A percentile compares a stretch with the other conserved stretches of the same genome.
Conservation (phyloP, 2,113 vertebrate species). For the Cottus gobio region DNA sequence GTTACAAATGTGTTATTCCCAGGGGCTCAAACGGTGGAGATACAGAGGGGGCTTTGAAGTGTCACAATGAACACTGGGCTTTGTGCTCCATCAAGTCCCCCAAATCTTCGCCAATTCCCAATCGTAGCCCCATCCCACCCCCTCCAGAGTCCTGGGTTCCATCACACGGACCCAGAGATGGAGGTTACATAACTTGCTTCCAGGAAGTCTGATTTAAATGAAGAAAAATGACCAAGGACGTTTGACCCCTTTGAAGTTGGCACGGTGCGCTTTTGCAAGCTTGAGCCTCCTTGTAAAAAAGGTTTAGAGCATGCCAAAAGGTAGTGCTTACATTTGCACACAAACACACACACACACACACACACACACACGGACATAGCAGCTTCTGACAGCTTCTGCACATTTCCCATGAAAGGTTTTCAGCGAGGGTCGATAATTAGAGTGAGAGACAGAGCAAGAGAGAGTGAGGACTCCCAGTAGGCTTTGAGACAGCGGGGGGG, state of each 20-base stretch:
- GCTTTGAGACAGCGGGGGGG: constrained; percentile 52
- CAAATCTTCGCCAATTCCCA: constrained; percentile 30
- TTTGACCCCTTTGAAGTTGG: constrained; percentile 48
- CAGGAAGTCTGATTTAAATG: constrained; percentile 61
- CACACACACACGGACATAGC: background rate
- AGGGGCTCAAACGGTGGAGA: constrained; percentile 63
- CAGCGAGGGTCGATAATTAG: constrained; percentile 63
- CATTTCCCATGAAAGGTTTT: constrained; percentile 59
- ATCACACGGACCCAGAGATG: constrained; percentile 56
- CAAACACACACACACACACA: constrained; percentile 17
- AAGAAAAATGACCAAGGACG: constrained; percentile 51
- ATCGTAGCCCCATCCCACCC: constrained; percentile 7
- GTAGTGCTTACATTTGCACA: background rate
- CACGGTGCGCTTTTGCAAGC: constrained; percentile 31
- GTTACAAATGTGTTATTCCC: constrained; percentile 76
- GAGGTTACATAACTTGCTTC: constrained; percentile 70
- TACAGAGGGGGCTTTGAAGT: constrained; percentile 77
- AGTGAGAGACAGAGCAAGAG: constrained; percentile 54
- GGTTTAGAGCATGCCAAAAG: constrained; percentile 13
- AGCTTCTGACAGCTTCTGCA: too few species aligned
- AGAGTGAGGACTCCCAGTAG: constrained; percentile 59
- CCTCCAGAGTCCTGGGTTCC: constrained; percentile 42
- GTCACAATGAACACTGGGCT: constrained; percentile 76
- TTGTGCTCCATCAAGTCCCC: constrained; percentile 63
- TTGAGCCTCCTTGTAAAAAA: constrained; percentile 30